Conservation (phyloP, 2,797 vertebrate species). For the Takifugu rubripes region DNA sequence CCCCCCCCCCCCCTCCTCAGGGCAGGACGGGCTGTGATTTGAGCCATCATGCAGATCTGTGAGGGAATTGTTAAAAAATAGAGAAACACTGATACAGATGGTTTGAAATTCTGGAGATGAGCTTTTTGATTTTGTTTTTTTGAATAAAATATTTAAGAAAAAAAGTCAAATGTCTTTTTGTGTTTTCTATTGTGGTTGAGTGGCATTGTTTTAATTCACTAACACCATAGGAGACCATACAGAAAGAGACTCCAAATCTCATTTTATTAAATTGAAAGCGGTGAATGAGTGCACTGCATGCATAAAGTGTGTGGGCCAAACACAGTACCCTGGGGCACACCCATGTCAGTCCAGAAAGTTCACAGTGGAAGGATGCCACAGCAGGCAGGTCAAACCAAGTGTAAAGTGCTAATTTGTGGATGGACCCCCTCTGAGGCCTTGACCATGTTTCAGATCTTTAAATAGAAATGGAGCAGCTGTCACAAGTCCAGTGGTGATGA, state of each 20-base stretch:
- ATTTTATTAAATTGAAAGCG: conserved; percentile 32
- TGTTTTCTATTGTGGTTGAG: neutral
- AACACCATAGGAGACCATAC: too few species aligned
- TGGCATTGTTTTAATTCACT: neutral
- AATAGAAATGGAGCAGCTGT: neutral
- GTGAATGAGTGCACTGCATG: conserved; percentile 24
- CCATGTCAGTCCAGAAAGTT: conserved; percentile 2
- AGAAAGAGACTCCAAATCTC: neutral
- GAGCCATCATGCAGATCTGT: conserved; percentile 22
- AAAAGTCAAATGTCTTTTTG: neutral
- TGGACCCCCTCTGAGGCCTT: conserved; percentile 11
- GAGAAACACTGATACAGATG: conserved; percentile 73
- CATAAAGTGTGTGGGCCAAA: conserved; percentile 1
- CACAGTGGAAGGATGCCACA: conserved; percentile 17
- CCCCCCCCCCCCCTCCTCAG: neutral
- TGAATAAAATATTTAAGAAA: conserved; percentile 80
- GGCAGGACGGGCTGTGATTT: conserved; percentile 11
- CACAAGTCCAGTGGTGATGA: neutral
- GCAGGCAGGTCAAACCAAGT: conserved; percentile 31
- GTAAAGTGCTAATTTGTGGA: conserved; percentile 21
- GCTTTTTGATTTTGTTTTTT: conserved; percentile 63
- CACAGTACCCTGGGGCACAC: neutral
- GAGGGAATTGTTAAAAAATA: conserved; percentile 19
- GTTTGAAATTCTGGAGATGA: conserved; percentile 72
- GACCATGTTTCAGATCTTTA: conserved; percentile 4